Percentiles rank a stretch among this genome's conserved stretches.
These are phyloP conservation scores for Incurvaria masculella DNA, from an alignment of 2,888 invertebrate genomes.

Conservation along the genomic window DNA sequence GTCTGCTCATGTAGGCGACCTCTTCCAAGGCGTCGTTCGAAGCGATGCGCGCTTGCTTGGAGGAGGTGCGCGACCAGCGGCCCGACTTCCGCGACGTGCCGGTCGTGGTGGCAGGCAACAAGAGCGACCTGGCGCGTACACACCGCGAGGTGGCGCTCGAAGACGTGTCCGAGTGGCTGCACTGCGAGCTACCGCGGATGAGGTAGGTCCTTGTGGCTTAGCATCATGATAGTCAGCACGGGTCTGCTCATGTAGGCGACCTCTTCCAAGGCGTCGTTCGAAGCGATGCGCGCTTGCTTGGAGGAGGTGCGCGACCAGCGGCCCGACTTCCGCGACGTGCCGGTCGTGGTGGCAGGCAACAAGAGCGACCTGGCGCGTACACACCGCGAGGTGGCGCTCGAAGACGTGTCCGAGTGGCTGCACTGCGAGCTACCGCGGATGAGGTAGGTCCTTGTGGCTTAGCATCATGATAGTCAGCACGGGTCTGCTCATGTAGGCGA, in stretches of 20 bases:
- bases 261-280: slow-evolving; percentile 70
- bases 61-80: slow-evolving; percentile 44
- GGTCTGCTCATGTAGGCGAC: slow-evolving; percentile 84
- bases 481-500: slow-evolving; percentile 81
- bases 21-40: slow-evolving; percentile 72
- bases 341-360: slow-evolving; percentile 84
- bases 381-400: slow-evolving; percentile 68
- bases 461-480: slow-evolving; percentile 87
- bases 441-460: slow-evolving; percentile 69
- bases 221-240: slow-evolving; percentile 84
- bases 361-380: slow-evolving; percentile 74
- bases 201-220: slow-evolving; percentile 74
- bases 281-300: slow-evolving; percentile 69
- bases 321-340: slow-evolving; percentile 63
- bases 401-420: slow-evolving; percentile 82
- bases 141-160: slow-evolving; percentile 71
- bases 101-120: slow-evolving; percentile 84
- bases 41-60: slow-evolving; percentile 70
- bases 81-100: slow-evolving; percentile 66
- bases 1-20: slow-evolving; percentile 80
- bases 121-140: slow-evolving; percentile 70
- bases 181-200: slow-evolving; percentile 71
- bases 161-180: slow-evolving; percentile 81
- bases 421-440: slow-evolving; percentile 76
- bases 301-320: slow-evolving; percentile 50